Evolutionary conservation across 2,888 invertebrate genomes (phyloP).

Genomic region (Schrankia costaestrigalis): DNA sequence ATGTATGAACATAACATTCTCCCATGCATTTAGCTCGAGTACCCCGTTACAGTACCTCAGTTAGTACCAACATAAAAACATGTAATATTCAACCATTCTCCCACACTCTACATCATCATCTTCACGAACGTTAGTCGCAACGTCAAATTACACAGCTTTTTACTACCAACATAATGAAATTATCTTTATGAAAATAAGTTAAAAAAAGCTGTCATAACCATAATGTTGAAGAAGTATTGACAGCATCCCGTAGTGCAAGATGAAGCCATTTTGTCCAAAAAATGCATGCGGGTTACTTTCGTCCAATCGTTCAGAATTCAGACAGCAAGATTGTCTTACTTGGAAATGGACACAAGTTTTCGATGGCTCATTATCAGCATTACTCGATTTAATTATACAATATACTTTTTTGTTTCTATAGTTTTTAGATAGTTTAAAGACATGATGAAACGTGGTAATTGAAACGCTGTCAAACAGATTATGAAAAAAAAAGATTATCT

Average conservation of each 20-base stretch:
- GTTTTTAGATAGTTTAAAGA: constrained; percentile 33
- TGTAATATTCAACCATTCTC: constrained; percentile 12
- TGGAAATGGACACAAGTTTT: constrained; percentile 68
- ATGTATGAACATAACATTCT: constrained; percentile 6
- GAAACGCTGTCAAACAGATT: no score
- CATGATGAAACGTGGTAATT: no score
- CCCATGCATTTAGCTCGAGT: neutral
- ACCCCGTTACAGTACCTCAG: constrained; percentile 7
- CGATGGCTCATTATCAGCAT: constrained; percentile 73
- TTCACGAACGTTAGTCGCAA: constrained; percentile 18
- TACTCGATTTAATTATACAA: constrained; percentile 64
- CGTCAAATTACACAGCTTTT: constrained; percentile 31
- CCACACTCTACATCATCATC: constrained; percentile 24
- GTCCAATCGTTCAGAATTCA: constrained; percentile 67
- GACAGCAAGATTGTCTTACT: constrained; percentile 72
- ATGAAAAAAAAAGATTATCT: no score
- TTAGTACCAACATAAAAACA: constrained; percentile 7
- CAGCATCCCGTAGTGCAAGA: constrained; percentile 55
- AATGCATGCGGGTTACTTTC: constrained; percentile 49
- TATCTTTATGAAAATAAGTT: constrained; percentile 46
- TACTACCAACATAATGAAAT: constrained; percentile 46
- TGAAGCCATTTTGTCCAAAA: constrained; percentile 78
- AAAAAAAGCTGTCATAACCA: constrained; percentile 62
- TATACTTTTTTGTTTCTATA: constrained; percentile 36
- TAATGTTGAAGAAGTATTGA: constrained; percentile 45